Percentiles rank a stretch among this genome's conserved stretches.
phyloP scores from a whole-genome alignment of 2,113 vertebrate species.

The Thomomys bottae region DNA sequence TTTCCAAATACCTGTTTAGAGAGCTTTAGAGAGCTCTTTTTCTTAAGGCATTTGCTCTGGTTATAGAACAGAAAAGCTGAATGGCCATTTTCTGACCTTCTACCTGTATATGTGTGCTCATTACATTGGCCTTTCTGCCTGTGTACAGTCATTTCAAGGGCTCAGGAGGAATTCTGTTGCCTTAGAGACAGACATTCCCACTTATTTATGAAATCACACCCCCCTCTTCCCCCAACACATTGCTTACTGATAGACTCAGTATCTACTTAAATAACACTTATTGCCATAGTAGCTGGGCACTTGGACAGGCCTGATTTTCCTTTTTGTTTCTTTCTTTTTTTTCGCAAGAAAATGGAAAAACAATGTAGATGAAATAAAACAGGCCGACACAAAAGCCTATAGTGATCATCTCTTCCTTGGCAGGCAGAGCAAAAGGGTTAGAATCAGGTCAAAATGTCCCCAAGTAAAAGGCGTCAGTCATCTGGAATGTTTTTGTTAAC shows the following conservation, averaged over 20 bases:
- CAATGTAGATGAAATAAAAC: conserved; percentile 44
- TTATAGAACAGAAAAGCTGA: conserved; percentile 36
- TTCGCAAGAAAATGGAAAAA: conserved; percentile 69
- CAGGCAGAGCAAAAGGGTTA: conserved; percentile 58
- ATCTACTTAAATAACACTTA: conserved; percentile 72
- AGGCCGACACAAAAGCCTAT: not conserved
- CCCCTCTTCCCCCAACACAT: not conserved
- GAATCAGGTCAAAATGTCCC: conserved; percentile 73
- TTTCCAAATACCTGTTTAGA: not conserved
- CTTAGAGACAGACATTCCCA: conserved; percentile 48
- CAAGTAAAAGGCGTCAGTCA: conserved; percentile 45
- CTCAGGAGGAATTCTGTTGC: not conserved
- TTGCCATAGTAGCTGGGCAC: conserved; percentile 60
- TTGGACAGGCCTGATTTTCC: conserved; percentile 58
- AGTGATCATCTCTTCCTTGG: conserved; percentile 34
- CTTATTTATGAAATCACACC: conserved; percentile 54
- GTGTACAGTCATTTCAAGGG: not conserved
- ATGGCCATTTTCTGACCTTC: not conserved
- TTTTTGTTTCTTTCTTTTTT: conserved; percentile 70
- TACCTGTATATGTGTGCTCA: not conserved
- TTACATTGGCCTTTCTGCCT: not conserved
- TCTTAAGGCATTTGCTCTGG: not conserved
- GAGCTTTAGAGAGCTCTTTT: not conserved
- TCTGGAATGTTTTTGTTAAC: conserved; percentile 60
- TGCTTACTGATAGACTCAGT: conserved; percentile 48